Evolutionary conservation across 2,888 invertebrate genomes (phyloP).

Genomic region (Aphodius sticticus): DNA sequence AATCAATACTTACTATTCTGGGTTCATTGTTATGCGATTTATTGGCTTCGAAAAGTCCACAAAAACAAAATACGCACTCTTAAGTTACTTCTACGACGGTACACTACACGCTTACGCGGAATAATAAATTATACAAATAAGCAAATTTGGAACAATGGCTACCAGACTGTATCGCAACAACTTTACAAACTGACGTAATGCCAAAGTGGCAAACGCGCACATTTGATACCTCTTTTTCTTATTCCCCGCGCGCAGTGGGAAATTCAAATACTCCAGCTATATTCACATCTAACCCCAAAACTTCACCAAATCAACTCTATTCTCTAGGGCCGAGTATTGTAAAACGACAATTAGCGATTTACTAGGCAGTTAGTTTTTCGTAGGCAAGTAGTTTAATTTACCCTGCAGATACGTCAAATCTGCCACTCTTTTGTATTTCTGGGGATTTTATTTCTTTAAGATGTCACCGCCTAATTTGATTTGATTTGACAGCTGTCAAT

Average conservation of each 20-base stretch:
- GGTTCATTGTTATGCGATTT: conserved; percentile 68
- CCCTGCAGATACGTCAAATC: no score
- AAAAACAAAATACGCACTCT: conserved; percentile 30
- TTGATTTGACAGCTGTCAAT: no score
- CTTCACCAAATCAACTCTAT: no score
- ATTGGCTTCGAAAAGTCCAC: conserved; percentile 28
- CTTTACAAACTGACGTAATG: conserved; percentile 53
- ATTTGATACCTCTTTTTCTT: conserved; percentile 39
- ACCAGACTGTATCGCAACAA: conserved; percentile 50
- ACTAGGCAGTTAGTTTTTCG: no score
- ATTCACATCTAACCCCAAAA: background rate
- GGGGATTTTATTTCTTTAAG: no score
- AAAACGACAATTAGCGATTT: no score
- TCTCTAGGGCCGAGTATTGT: no score
- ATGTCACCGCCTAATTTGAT: no score
- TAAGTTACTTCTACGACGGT: conserved; percentile 26
- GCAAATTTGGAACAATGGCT: conserved; percentile 58
- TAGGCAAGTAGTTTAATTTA: no score
- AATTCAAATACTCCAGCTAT: conserved; percentile 40
- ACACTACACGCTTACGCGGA: conserved; percentile 41
- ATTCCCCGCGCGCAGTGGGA: conserved; percentile 39
- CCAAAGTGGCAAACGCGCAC: conserved; percentile 55
- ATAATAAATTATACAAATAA: conserved; percentile 54
- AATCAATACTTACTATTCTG: conserved; percentile 80
- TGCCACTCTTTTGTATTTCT: no score